Base-by-base conservation (phyloP, 2,113 vertebrate species). In the Ploceus nigricollis region DNA sequence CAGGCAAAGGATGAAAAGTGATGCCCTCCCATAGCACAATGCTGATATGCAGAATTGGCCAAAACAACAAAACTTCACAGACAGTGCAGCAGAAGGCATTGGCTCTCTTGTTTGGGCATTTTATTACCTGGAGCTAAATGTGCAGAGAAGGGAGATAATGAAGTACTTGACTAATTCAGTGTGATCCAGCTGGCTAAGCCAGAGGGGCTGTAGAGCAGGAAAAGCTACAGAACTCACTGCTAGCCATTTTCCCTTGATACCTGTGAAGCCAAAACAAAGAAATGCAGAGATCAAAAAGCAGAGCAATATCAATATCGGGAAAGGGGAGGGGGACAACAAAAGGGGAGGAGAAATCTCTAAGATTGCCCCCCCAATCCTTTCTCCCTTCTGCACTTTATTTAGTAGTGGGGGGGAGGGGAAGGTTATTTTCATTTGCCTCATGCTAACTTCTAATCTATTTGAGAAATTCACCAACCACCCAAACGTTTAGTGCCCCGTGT, bases 161-260 rank as follows among this genome's bases (percentile, higher is more conserved):
- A 99, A 99, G 98, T 97, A 97, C 98, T 97, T 96, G 98, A 96
- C 98, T 99, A 98, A 99, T 98, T 99, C 99, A 98, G 97, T 98
- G 98, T 97, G 98, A 98, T 99, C 98, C 98, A 99, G 98, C 99
- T 99, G 99, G 98, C 98, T 98, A 98, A 98, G 99, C 99, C 98
- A 98, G 98, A 99, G 99, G 98, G 98, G 97, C 98, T 97, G 97
- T 95, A 82, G 97, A 98, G 95, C 95, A 97, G 97, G 71, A 89
- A 97, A 96, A 98, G 96, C 97, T 94, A 82, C 93, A 98, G 97
- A 98, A 98, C 98, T 98, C 98, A 97, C 94, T 95, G 97, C 96
- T 97, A 97, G 96, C 98, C 97, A 79, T 97, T 97, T 98, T 97
- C 97, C 97, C 97, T 93, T 83, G 98, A 97, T 98, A 98, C 97